Conservation (phyloP, 1,140 invertebrate species). For the Dreissena polymorpha region DNA sequence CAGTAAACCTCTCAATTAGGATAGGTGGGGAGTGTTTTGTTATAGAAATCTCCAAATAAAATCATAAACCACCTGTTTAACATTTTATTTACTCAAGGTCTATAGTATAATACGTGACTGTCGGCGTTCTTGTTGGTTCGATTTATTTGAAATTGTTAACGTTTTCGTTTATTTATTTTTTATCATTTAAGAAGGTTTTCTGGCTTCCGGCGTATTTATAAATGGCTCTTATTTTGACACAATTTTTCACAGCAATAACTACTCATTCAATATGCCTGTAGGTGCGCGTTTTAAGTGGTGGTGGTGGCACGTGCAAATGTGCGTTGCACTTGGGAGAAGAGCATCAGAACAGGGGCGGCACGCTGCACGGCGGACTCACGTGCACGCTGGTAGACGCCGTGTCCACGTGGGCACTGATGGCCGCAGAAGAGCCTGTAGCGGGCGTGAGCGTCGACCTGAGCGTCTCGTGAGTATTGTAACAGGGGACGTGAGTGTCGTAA, state of each 20-base stretch:
- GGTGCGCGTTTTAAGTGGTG: constrained; percentile 67
- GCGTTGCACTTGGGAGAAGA: constrained; percentile 89
- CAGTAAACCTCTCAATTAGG: no score
- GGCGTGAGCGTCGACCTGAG: no score
- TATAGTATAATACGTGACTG: no score
- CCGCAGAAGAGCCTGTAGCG: no score
- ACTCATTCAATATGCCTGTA: constrained; percentile 38
- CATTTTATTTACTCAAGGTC: no score
- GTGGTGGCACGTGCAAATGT: constrained; percentile 70
- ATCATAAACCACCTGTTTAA: no score
- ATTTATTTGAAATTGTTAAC: not conserved
- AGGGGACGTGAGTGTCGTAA: no score
- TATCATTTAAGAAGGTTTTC: not conserved
- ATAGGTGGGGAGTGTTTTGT: no score
- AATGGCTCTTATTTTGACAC: no score
- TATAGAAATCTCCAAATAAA: no score
- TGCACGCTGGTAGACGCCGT: constrained; percentile 90
- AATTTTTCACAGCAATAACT: not conserved
- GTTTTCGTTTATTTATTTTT: not conserved
- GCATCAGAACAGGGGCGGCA: constrained; percentile 88
- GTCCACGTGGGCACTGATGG: constrained; percentile 90
- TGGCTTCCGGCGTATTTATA: not conserved
- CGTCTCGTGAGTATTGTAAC: constrained; percentile 76
- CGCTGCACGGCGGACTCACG: constrained; percentile 91
- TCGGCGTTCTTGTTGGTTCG: not conserved